Percentiles rank a stretch among this genome's conserved stretches.
Evolutionary conservation across 2,888 invertebrate genomes (phyloP).

Genomic region (Agapostemon virescens): DNA sequence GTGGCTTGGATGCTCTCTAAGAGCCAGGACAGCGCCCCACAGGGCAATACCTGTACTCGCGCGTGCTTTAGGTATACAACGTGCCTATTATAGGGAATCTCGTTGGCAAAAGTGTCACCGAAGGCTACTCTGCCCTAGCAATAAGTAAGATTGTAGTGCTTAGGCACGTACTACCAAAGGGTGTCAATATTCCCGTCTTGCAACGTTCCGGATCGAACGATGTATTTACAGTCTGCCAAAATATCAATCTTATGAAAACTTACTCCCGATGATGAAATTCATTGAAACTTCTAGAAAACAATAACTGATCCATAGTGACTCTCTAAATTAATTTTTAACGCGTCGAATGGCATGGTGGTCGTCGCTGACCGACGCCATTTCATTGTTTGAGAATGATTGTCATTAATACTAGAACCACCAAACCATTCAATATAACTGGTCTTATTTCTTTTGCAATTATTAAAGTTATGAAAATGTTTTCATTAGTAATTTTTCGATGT

Average conservation of each 20-base stretch:
- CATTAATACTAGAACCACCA: too few species aligned
- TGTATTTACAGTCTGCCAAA: not conserved
- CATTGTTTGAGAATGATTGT: too few species aligned
- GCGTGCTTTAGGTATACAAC: not conserved
- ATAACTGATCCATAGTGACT: not conserved
- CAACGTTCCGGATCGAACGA: not conserved
- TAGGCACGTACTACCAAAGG: not conserved
- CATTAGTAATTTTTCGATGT: too few species aligned
- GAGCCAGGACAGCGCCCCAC: not conserved
- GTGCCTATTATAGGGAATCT: not conserved
- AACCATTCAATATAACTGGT: too few species aligned
- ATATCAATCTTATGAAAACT: not conserved
- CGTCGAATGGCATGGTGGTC: too few species aligned
- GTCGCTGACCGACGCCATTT: too few species aligned
- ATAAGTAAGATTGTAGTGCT: not conserved
- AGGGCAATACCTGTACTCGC: not conserved
- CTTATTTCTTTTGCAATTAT: too few species aligned
- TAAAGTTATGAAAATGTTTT: too few species aligned
- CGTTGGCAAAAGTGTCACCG: not conserved
- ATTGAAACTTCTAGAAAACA: not conserved
- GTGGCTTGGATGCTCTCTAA: not conserved
- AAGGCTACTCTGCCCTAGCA: not conserved
- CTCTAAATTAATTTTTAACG: not conserved
- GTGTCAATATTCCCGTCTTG: not conserved
- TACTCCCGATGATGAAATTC: not conserved